phyloP scores from a whole-genome alignment of 2,888 invertebrate species.

The Anthrax anthrax region DNA sequence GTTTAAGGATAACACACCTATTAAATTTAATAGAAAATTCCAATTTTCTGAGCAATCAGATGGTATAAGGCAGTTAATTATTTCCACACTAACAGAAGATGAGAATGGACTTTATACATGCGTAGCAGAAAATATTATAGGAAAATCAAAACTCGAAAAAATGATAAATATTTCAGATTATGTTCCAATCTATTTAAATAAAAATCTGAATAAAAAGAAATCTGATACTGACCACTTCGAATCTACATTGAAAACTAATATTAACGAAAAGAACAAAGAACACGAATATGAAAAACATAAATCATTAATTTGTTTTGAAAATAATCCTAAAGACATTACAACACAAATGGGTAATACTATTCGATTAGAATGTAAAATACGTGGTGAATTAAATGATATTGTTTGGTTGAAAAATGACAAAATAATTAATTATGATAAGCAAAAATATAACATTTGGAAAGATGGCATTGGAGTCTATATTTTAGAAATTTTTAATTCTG shows the following conservation, averaged over 20 bases:
- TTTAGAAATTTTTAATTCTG: conserved; percentile 55
- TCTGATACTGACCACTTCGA: too few species aligned
- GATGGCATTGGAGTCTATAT: conserved; percentile 52
- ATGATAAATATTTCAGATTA: conserved; percentile 27
- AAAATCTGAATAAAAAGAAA: conserved; percentile 11
- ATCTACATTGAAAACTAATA: too few species aligned
- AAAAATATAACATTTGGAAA: conserved; percentile 38
- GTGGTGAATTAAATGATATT: conserved; percentile 54
- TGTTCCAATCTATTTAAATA: conserved; percentile 13
- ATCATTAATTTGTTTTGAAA: conserved; percentile 59
- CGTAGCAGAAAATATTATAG: conserved; percentile 55
- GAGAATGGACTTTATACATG: conserved; percentile 67
- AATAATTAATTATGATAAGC: conserved; percentile 14
- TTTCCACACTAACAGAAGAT: conserved; percentile 43
- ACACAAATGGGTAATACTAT: conserved; percentile 59
- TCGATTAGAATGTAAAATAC: conserved; percentile 62
- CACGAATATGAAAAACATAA: conserved; percentile 38
- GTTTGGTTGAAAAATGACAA: conserved; percentile 61
- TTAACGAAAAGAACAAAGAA: too few species aligned
- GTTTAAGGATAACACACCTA: conserved; percentile 50
- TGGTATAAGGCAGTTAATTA: conserved; percentile 53
- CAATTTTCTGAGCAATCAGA: conserved; percentile 44
- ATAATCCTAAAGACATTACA: conserved; percentile 57
- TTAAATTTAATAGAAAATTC: conserved; percentile 41
- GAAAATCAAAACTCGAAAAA: conserved; percentile 33